Conservation (phyloP, 2,113 vertebrate species). For the Lophochroa leadbeateri region DNA sequence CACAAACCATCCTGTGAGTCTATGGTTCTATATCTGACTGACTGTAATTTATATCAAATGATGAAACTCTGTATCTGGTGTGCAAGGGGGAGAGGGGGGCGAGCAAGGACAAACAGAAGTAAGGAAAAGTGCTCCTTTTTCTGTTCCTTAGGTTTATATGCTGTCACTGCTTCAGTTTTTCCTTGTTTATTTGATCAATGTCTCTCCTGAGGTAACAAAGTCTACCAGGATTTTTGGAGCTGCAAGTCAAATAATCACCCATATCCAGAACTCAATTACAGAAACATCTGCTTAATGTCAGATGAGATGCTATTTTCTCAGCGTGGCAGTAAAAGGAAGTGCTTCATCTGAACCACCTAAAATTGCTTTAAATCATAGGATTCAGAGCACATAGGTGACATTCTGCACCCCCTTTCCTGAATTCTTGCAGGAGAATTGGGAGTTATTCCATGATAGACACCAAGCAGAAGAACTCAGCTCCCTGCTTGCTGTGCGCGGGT, state of each 20-base stretch:
- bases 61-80: accelerated
- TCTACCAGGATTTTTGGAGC: background rate
- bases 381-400: background rate
- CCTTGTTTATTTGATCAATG: background rate
- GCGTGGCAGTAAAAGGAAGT: background rate
- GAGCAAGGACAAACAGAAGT: background rate
- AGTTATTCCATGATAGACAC: accelerated
- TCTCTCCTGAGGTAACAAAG: background rate
- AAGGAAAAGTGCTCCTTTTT: background rate
- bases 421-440: background rate
- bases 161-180: background rate
- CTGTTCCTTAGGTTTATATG: background rate
- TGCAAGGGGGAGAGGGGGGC: background rate
- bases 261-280: conserved; percentile 5
- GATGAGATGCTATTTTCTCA: background rate
- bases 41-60: accelerated
- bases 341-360: background rate
- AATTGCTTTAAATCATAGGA: background rate
- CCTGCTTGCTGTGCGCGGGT: accelerated
- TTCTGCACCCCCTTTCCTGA: background rate
- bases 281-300: conserved; percentile 13
- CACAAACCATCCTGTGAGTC: background rate
- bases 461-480: accelerated
- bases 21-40: background rate
- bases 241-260: background rate